Conservation (phyloP, 2,888 invertebrate genomes). For the Cerastis leucographa region DNA sequence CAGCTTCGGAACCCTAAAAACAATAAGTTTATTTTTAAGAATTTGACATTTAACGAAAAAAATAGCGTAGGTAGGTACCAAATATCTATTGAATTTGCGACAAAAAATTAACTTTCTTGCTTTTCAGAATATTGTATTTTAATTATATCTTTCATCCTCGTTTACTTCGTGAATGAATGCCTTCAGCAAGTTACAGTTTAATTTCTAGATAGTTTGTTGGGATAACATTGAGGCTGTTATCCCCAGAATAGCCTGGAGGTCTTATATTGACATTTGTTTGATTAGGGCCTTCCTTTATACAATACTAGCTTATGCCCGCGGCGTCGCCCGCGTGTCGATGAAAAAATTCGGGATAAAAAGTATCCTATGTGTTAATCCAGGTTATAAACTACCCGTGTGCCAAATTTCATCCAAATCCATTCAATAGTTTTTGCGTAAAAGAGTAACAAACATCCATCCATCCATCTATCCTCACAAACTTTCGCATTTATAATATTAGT, state of each 20-base stretch:
- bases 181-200: background rate
- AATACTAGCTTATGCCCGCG: too few species aligned
- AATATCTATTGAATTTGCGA: background rate
- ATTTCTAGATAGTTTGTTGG: slow-evolving; percentile 27
- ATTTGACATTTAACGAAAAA: background rate
- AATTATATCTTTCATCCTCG: background rate
- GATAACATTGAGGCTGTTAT: background rate
- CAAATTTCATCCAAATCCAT: too few species aligned
- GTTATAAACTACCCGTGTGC: too few species aligned
- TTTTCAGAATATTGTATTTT: slow-evolving; percentile 13
- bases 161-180: slow-evolving; percentile 26
- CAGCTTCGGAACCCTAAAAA: background rate
- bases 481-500: too few species aligned
- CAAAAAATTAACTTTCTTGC: background rate
- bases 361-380: too few species aligned
- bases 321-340: too few species aligned
- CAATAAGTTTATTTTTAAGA: background rate
- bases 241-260: background rate
- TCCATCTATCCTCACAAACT: too few species aligned
- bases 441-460: too few species aligned
- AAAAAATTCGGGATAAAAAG: too few species aligned
- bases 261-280: slow-evolving; percentile 17
- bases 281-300: background rate
- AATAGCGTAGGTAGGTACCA: background rate
- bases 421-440: too few species aligned